Conservation (phyloP, 2,888 invertebrate genomes). For the Xylota sylvarum region DNA sequence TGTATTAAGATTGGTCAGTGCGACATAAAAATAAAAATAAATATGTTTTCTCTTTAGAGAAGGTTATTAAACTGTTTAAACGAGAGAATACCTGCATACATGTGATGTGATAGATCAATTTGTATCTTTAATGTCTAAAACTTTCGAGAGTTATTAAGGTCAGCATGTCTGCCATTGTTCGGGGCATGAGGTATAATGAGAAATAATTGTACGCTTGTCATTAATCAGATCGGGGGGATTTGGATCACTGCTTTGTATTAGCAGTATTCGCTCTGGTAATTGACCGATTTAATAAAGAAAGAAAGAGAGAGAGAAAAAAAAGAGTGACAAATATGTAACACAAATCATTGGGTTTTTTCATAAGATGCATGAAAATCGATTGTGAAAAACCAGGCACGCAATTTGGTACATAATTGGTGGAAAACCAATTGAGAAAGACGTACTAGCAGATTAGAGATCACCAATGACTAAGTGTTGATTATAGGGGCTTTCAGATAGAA, state of each 20-base stretch:
- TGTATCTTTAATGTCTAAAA: constrained; percentile 28
- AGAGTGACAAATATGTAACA: not conserved
- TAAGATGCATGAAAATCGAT: not conserved
- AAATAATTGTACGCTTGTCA: constrained; percentile 9
- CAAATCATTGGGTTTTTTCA: not conserved
- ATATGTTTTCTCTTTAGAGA: constrained; percentile 1
- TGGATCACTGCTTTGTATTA: not conserved
- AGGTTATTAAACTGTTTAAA: constrained; percentile 32
- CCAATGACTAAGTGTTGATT: not conserved
- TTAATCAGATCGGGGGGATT: constrained; percentile 26
- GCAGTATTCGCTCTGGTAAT: not conserved
- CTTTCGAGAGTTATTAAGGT: constrained; percentile 61
- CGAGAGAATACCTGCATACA: not conserved
- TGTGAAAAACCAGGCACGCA: constrained; percentile 16
- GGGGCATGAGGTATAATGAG: not conserved
- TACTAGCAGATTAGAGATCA: too few relatives aligned
- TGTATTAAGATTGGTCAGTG: constrained; percentile 9
- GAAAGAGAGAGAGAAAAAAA: too few relatives aligned
- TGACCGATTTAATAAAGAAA: constrained; percentile 12
- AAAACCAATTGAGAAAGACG: not conserved
- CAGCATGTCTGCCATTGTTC: constrained; percentile 16
- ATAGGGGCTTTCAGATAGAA: too few relatives aligned
- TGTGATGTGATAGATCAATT: constrained; percentile 50
- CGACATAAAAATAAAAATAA: too few relatives aligned
- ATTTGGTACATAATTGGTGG: not conserved